Conservation (phyloP, 2,888 invertebrate genomes). For the Bellardia pandia region DNA sequence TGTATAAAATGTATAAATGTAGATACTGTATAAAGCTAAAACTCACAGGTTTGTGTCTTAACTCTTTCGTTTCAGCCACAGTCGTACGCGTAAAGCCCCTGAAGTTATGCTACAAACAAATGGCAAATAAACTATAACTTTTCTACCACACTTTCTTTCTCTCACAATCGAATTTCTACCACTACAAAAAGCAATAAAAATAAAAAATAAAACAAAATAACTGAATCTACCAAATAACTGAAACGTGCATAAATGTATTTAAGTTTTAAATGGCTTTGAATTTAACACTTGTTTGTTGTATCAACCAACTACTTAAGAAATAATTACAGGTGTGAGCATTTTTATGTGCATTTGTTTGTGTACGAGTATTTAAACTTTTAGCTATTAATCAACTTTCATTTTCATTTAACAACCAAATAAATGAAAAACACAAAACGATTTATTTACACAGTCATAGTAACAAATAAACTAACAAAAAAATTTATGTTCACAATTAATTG, state of each 20-base stretch:
- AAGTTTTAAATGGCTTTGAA: conserved; percentile 49
- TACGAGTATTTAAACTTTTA: conserved; percentile 36
- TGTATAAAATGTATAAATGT: neutral
- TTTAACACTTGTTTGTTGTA: conserved; percentile 55
- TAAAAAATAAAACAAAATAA: neutral
- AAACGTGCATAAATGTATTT: conserved; percentile 37
- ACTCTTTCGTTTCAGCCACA: conserved; percentile 38
- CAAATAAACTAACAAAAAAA: neutral
- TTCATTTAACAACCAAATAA: conserved; percentile 49
- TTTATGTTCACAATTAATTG: neutral
- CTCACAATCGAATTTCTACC: neutral
- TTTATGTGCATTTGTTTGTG: conserved; percentile 19
- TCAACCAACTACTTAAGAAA: conserved; percentile 21
- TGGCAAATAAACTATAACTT: neutral
- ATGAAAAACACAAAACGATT: neutral
- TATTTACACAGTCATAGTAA: conserved; percentile 7
- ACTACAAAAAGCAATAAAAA: neutral
- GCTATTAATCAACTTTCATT: conserved; percentile 61
- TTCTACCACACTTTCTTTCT: neutral
- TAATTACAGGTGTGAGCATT: conserved; percentile 54
- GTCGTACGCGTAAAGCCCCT: neutral
- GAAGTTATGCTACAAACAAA: conserved; percentile 21
- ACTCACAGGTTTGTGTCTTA: conserved; percentile 59
- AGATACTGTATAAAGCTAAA: conserved; percentile 10
- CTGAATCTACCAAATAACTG: conserved; percentile 15